Evolutionary conservation across 2,113 vertebrate species (phyloP), one percentile per base, ranked within the genome.

Genomic region (Lagopus muta): DNA sequence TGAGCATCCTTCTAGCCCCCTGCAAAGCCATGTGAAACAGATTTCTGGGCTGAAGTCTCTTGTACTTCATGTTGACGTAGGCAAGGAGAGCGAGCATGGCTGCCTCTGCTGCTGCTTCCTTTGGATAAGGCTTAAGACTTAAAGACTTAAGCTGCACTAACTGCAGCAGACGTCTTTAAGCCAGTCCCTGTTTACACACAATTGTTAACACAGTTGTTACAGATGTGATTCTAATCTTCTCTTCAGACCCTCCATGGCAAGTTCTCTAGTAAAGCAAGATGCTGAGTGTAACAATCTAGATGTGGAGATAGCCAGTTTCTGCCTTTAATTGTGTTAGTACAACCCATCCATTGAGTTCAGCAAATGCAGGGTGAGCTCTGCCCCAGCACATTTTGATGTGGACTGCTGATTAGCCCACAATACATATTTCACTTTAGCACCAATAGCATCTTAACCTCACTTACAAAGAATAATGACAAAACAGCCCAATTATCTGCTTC

Each of bases 391-490:
- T 94, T 88, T 80, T 78, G 85, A 21, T 93, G 38, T 25, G 79
- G 75, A 10, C 77, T 84, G 86, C 82, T 96, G 92, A 95, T 95
- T 96, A 96, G 87, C 79, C 72, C 74, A 61, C 82, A 86, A 80
- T 82, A 88, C 79, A 71, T 92, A 92, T 71, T 92, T 91, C 72
- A 58, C 82, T 88, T 89, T 32, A 38, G 34, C 48, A 36, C 87
- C 78, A 76, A 55, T 30, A 91, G 84, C 62, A 95, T 71, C 91
- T 93, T 96, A 92, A 88, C 94, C 95, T 92, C 91, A 91, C 94
- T 96, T 96, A 60, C 82, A 90, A 90, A 82, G 91, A 91, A 48
- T 92, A 92, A 93, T 88, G 94, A 89, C 89, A 95, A 94, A 96
- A 90, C 87, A 87, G 87, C 82, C 94, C 91, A 95, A 94, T 96